phyloP scores from a whole-genome alignment of 2,113 vertebrate species.

The Benitochromis conjunctus region DNA sequence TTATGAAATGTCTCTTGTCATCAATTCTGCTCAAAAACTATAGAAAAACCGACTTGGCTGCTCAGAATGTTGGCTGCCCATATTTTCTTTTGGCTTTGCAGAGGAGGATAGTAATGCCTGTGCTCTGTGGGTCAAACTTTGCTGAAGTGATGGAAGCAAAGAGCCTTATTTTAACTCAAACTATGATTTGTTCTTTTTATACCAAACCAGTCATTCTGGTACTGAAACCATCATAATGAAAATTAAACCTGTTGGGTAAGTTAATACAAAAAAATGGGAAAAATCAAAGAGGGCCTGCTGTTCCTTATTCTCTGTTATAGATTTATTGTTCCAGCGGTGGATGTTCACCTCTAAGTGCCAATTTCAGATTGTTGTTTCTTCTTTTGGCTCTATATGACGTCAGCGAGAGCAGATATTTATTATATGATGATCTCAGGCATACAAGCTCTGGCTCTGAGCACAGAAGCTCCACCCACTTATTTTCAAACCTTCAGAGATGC shows the following conservation, averaged over 20 bases:
- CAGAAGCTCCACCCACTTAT: neutral
- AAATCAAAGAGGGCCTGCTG: neutral
- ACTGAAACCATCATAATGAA: no score
- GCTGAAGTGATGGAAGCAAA: no score
- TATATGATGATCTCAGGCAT: neutral
- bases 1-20: neutral
- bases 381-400: no score
- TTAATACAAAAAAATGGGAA: no score
- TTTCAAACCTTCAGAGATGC: neutral
- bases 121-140: neutral
- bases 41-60: no score
- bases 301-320: neutral
- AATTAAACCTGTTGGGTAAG: no score
- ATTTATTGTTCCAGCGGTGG: neutral
- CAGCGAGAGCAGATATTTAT: neutral
- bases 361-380: no score
- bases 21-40: no score
- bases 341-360: neutral
- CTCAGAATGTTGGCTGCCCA: neutral
- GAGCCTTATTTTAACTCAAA: no score
- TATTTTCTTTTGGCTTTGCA: neutral
- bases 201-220: no score
- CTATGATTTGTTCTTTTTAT: no score
- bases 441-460: neutral
- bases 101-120: neutral